A percentile compares a stretch with the other conserved stretches of the same genome.
Conservation (phyloP, 2,113 vertebrate species). For the Callorhinus ursinus region DNA sequence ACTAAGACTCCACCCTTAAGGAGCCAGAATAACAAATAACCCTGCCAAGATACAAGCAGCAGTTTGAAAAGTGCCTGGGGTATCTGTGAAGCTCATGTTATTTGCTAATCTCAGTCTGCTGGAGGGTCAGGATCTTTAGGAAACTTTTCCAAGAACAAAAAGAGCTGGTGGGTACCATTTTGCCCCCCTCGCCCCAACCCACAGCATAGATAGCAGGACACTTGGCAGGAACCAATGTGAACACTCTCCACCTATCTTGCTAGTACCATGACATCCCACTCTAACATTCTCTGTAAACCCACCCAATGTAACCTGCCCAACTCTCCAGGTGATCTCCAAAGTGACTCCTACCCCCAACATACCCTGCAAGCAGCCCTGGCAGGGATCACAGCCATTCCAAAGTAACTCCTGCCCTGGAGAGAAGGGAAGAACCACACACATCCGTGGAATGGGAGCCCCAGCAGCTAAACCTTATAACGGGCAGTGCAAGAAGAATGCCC, state of each 20-base stretch:
- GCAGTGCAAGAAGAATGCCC: too few relatives aligned
- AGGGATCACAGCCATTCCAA: background rate
- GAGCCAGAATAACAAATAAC: background rate
- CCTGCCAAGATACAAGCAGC: background rate
- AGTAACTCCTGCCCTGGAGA: background rate
- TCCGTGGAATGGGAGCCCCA: too few relatives aligned
- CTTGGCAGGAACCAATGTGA: background rate
- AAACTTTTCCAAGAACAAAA: background rate
- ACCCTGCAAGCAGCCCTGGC: background rate
- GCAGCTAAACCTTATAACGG: too few relatives aligned
- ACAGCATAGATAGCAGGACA: background rate
- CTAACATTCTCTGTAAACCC: background rate
- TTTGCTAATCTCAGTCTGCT: background rate
- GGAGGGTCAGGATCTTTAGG: background rate
- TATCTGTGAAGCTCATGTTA: background rate
- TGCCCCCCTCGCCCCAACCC: background rate
- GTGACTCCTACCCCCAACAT: background rate
- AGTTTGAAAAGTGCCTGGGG: background rate
- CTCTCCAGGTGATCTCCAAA: background rate
- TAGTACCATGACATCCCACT: background rate
- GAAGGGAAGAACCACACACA: background rate
- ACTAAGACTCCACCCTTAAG: background rate
- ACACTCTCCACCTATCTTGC: background rate
- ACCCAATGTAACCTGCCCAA: background rate
- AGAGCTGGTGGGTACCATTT: background rate